Percentiles rank a stretch among this genome's conserved stretches.
These are phyloP conservation scores for Podocnemis expansa DNA, from an alignment of 2,113 vertebrate species.

Conservation along the genomic window DNA sequence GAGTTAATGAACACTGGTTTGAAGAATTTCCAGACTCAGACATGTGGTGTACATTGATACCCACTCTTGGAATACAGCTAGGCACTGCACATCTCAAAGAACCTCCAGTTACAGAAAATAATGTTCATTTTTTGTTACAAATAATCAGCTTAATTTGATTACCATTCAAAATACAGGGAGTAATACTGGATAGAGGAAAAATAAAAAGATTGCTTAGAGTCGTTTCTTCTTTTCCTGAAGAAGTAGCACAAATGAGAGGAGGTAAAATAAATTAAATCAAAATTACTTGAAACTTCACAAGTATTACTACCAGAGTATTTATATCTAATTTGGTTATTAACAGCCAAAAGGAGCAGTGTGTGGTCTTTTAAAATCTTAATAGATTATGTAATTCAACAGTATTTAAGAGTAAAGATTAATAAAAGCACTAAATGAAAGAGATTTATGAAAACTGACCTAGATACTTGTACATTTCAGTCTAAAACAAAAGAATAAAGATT, in stretches of 20 bases:
- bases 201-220: background rate
- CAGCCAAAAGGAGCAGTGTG: background rate
- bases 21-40: too few species aligned
- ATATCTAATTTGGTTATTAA: background rate
- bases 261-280: background rate
- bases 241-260: background rate
- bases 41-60: too few species aligned
- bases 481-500: background rate
- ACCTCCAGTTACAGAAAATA: too few species aligned
- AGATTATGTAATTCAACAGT: background rate
- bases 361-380: background rate
- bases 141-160: background rate
- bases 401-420: slow-evolving; percentile 23
- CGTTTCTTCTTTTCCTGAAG: background rate
- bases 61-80: too few species aligned
- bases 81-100: too few species aligned
- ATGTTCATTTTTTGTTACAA: background rate
- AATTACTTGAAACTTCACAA: background rate
- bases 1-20: too few species aligned
- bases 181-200: background rate
- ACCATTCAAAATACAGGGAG: background rate
- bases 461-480: background rate
- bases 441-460: background rate
- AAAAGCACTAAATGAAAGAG: background rate
- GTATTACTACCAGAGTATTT: slow-evolving; percentile 22